phyloP scores from a whole-genome alignment of 2,113 vertebrate genomes.

The Nothobranchius furzeri region DNA sequence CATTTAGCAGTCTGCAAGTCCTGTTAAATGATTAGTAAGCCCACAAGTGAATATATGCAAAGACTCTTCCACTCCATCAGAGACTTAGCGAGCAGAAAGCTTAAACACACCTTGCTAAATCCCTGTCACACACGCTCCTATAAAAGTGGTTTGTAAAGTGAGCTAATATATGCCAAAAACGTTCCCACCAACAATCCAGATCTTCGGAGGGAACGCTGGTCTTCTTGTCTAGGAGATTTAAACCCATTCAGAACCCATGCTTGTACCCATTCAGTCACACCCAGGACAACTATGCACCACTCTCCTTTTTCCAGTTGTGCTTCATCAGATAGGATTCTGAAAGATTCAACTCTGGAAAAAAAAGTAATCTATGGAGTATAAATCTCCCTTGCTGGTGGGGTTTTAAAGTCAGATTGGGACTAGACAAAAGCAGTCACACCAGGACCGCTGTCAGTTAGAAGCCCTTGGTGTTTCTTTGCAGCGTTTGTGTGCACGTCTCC shows the following conservation, averaged over 20 bases:
- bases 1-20: conserved; percentile 53
- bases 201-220: conserved; percentile 3
- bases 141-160: conserved; percentile 33
- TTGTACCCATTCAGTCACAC: conserved; percentile 33
- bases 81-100: conserved; percentile 59
- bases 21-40: conserved; percentile 71
- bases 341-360: conserved; percentile 47
- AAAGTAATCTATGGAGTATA: conserved; percentile 69
- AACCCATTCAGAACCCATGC: conserved; percentile 25
- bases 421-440: conserved; percentile 53
- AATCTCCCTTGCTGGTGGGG: conserved; percentile 58
- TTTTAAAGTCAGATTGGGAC: conserved; percentile 64
- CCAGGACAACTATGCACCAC: conserved; percentile 28
- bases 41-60: conserved; percentile 69
- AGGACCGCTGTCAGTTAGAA: conserved; percentile 54
- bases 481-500: conserved; percentile 10
- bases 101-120: conserved; percentile 65
- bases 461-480: conserved; percentile 30
- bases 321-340: conserved; percentile 57
- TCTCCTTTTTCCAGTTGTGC: conserved; percentile 22
- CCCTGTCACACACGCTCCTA: conserved; percentile 28
- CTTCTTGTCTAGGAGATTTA: conserved; percentile 13
- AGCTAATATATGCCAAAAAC: conserved; percentile 35
- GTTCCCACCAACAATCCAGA: conserved; percentile 20
- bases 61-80: conserved; percentile 66